A percentile compares a stretch with the other conserved stretches of the same genome.
phyloP scores from a whole-genome alignment of 2,113 vertebrate species.

The Solenodon paradoxus region DNA sequence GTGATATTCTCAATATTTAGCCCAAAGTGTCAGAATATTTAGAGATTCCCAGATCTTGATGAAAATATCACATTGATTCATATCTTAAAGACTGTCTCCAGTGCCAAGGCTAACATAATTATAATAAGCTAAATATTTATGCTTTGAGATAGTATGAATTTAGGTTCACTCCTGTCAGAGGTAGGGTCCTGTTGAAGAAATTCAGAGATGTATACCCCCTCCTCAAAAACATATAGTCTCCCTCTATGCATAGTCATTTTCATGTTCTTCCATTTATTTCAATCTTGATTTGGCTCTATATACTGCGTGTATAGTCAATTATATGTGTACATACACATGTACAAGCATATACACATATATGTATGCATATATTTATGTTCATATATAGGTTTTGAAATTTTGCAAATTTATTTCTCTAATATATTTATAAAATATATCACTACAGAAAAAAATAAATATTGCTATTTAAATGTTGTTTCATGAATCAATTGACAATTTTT shows the following conservation, averaged over 20 bases:
- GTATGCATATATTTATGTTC: too few relatives aligned
- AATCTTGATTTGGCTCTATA: neutral
- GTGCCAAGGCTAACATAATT: neutral
- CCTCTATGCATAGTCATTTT: neutral
- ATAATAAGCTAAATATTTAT: neutral
- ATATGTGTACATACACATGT: too few relatives aligned
- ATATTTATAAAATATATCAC: neutral
- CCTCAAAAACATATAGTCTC: neutral
- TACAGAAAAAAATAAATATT: too few relatives aligned
- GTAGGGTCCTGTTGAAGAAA: neutral
- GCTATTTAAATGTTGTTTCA: too few relatives aligned
- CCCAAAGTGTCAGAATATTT: neutral
- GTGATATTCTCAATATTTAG: neutral
- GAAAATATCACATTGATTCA: neutral
- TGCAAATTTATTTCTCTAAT: neutral
- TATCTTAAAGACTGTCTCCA: neutral
- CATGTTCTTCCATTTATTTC: neutral
- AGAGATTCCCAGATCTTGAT: neutral
- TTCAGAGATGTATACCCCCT: neutral
- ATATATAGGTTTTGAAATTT: neutral
- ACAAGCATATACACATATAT: neutral
- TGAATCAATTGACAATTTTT: neutral
- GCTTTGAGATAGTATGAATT: neutral
- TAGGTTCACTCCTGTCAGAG: neutral
- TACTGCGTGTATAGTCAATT: neutral